Evolutionary conservation across 2,113 vertebrate genomes (phyloP), one percentile per base, ranked within the genome.

Genomic region (Rhinichthys klamathensis): DNA sequence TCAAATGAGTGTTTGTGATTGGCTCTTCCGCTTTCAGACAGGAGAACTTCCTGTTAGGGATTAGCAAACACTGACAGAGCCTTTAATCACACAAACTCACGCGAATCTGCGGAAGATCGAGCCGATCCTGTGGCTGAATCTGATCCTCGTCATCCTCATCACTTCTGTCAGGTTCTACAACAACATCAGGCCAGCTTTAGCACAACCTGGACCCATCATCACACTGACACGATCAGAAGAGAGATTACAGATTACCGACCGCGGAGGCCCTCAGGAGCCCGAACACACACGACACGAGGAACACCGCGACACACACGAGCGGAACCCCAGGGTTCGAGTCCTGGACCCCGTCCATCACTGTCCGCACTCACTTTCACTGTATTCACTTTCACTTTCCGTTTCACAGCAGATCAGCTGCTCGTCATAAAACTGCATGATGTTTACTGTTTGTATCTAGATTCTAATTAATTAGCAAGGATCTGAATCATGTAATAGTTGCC

Each of bases 251-350:
- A 12, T 25, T 46, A 73, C 41, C 10, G 0, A 78, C 75, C 51
- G 27, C 51, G 0, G 51, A 21, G 15, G 18, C 51, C 8, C 51
- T 54, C 4, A 58, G 18, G 18, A 78, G 51, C 30, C 8, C 75
- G 2, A 78, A 3, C 13, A 18, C 2, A 77, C 51, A n/a, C 9
- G 23, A 1, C 15, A 77, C 0, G 8, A 35, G 0, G 51, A 54
- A 35, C 1, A 6, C 44, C 7, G 46, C 44, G n/a, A 54, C 75
- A 3, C 1, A 51, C 46, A 21, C 16, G 0, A 11, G 15, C 18
- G 23, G 2, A 1, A 32, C 0, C 41, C 0, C 1, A 2, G 8
- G 16, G 32, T 3, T 3, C 32, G 30, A 69, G 8, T 16, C 2
- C 35, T 0, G 8, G 41, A 5, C 4, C 10, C 0, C 18, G 4